Percentiles rank a stretch among this genome's conserved stretches.
Conservation (phyloP, 2,113 vertebrate genomes). For the cattle (Bos taurus) region DNA sequence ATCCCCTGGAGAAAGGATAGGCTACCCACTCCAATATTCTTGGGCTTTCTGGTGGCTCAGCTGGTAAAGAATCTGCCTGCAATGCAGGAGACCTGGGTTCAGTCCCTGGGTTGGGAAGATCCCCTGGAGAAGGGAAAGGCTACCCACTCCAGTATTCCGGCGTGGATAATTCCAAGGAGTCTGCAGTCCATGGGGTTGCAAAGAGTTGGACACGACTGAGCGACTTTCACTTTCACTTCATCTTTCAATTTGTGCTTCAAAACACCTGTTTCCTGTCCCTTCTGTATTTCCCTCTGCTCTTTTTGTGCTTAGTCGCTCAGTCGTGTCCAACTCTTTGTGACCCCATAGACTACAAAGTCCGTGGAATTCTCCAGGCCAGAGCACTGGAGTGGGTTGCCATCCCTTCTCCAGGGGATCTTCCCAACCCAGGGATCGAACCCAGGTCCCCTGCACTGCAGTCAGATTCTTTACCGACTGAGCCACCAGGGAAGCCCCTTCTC, state of each 20-base stretch:
- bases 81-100: neutral
- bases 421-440: too few species aligned
- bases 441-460: too few species aligned
- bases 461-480: too few species aligned
- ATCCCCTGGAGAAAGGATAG: neutral
- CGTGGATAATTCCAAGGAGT: neutral
- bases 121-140: neutral
- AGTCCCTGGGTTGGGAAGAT: neutral
- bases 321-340: too few species aligned
- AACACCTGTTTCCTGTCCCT: neutral
- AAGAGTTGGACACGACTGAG: accelerated
- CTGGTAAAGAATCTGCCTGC: neutral
- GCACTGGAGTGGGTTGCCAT: too few species aligned
- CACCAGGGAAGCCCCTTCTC: neutral
- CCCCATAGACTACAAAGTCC: too few species aligned
- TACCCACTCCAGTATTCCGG: neutral
- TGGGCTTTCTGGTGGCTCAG: neutral
- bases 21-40: neutral
- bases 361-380: too few species aligned
- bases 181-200: accelerated
- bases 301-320: neutral
- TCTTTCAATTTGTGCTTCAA: neutral
- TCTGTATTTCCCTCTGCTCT: neutral
- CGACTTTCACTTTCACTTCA: neutral
- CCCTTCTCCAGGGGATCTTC: too few species aligned